phyloP scores from a whole-genome alignment of 2,888 invertebrate species.

The Lepidocyrtinus sp. region DNA sequence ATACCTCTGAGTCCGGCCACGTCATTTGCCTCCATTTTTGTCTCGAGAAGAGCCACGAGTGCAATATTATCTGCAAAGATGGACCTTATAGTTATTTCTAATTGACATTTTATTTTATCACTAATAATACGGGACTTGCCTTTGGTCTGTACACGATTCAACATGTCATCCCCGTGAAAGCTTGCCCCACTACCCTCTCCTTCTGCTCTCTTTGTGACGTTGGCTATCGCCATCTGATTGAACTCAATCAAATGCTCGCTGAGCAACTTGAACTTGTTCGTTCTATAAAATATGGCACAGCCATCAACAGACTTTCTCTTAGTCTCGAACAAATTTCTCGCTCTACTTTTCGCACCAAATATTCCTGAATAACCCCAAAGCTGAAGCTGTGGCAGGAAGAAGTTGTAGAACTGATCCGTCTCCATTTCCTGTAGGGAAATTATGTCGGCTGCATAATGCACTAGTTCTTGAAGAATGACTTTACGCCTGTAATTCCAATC shows the following conservation, averaged over 20 bases:
- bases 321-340: conserved; percentile 97
- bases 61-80: conserved; percentile 89
- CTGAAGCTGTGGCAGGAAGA: conserved; percentile 95
- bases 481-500: conserved; percentile 99
- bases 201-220: conserved; percentile 79
- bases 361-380: conserved; percentile 92
- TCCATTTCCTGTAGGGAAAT: conserved; percentile 97
- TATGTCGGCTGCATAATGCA: conserved; percentile 96
- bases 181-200: too few species aligned
- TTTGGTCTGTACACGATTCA: conserved; percentile 98
- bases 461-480: conserved; percentile 96
- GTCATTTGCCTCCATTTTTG: conserved; percentile 91
- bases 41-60: conserved; percentile 93
- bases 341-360: conserved; percentile 97
- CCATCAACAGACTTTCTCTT: conserved; percentile 99
- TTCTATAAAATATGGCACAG: conserved; percentile 98
- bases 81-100: too few species aligned
- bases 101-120: too few species aligned
- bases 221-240: conserved; percentile 98
- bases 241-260: conserved; percentile 98
- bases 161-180: conserved; percentile 98
- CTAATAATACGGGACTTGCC: conserved; percentile 49
- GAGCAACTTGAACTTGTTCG: conserved; percentile 93
- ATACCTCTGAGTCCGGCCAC: too few species aligned
- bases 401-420: conserved; percentile 98